Evolutionary conservation across 2,113 vertebrate species (phyloP).

Genomic region (Dromiciops gliroides): DNA sequence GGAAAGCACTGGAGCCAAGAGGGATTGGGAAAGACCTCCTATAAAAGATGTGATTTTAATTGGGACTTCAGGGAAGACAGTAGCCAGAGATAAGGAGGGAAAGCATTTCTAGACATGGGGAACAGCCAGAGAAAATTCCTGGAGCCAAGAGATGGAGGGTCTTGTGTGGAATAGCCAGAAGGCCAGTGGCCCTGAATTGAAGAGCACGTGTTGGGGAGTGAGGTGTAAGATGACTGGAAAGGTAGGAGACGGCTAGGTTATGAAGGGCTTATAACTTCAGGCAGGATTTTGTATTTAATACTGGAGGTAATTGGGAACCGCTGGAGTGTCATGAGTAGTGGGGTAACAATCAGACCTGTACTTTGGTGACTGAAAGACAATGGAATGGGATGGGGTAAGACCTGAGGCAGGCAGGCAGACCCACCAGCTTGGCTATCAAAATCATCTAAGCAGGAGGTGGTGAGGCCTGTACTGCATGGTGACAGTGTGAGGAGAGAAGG

Average conservation of each 20-base stretch:
- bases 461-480: not conserved
- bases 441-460: not conserved
- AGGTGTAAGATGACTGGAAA: not conserved
- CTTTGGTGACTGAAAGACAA: slow-evolving; percentile 4
- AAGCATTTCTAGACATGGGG: not conserved
- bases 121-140: slow-evolving; percentile 2
- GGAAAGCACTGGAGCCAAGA: no score
- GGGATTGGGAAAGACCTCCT: not conserved
- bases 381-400: not conserved
- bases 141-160: not conserved
- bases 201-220: not conserved
- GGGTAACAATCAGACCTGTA: not conserved
- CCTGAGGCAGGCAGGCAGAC: not conserved
- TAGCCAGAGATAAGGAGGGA: not conserved
- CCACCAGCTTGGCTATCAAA: not conserved
- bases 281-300: not conserved
- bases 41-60: not conserved
- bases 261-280: not conserved
- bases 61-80: not conserved
- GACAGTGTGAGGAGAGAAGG: not conserved
- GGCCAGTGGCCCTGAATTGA: not conserved
- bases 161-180: slow-evolving; percentile 10
- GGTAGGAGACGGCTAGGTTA: not conserved
- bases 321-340: slow-evolving; percentile 12
- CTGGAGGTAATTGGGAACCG: slow-evolving; percentile 1